Conservation (phyloP, 2,888 invertebrate genomes). For the Ornithoptera alexandrae region DNA sequence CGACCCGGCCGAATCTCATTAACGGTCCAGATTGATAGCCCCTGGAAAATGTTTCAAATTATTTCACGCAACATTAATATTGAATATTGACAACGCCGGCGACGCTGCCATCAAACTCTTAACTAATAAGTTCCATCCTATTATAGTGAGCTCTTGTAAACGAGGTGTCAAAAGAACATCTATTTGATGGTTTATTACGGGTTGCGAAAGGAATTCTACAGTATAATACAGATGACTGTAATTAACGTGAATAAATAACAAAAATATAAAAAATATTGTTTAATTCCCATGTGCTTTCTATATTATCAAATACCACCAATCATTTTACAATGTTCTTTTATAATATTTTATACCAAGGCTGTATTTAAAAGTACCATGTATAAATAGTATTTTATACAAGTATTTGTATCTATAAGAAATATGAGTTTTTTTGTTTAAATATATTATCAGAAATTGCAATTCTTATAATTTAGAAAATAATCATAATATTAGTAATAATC, state of each 20-base stretch:
- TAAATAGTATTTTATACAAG: too few relatives aligned
- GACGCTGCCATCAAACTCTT: conserved; percentile 34
- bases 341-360: too few relatives aligned
- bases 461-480: too few relatives aligned
- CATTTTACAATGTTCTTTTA: too few relatives aligned
- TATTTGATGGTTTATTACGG: conserved; percentile 7
- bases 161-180: conserved; percentile 8
- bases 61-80: conserved; percentile 73
- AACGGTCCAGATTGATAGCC: conserved; percentile 70
- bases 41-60: conserved; percentile 71
- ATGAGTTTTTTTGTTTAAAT: neutral
- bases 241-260: neutral
- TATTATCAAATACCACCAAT: too few relatives aligned
- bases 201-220: neutral
- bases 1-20: conserved; percentile 72
- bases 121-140: conserved; percentile 31
- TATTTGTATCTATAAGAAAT: too few relatives aligned
- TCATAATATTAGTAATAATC: too few relatives aligned
- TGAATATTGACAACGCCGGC: conserved; percentile 56
- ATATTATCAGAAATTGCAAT: neutral
- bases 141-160: conserved; percentile 10
- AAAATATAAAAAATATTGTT: neutral
- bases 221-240: neutral
- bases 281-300: too few relatives aligned
- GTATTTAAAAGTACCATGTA: too few relatives aligned